Conservation (phyloP, 2,797 vertebrate genomes). For the Spinus pinus region DNA sequence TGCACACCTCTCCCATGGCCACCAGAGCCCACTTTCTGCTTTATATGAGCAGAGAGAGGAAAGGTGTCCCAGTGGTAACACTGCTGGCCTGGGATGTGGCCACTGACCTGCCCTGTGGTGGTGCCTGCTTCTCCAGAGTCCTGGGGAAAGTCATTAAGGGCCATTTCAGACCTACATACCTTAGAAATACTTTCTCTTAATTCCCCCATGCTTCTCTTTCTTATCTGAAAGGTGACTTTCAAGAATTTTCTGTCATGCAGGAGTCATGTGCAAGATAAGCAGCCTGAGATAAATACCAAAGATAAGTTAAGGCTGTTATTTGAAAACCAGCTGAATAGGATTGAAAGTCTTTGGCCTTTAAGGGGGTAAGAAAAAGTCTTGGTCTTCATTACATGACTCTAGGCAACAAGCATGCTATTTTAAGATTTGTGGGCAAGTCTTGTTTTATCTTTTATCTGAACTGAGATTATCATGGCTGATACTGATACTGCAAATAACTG, state of each 20-base stretch:
- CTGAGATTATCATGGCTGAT: neutral
- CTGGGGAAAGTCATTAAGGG: neutral
- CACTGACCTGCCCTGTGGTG: neutral
- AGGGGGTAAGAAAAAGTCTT: neutral
- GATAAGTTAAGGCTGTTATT: neutral
- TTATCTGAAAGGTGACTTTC: constrained; percentile 4
- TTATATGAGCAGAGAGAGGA: neutral
- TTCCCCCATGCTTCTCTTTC: neutral
- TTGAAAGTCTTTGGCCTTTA: neutral
- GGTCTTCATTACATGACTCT: neutral
- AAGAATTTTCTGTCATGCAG: neutral
- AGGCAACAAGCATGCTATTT: neutral
- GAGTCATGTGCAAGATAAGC: neutral
- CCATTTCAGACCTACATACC: neutral
- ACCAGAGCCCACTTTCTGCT: neutral
- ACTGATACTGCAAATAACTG: neutral
- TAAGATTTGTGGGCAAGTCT: neutral
- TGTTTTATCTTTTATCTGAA: neutral
- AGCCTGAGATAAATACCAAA: neutral
- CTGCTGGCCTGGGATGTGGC: accelerated
- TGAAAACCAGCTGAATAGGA: neutral
- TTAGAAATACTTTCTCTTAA: neutral
- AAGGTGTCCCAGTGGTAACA: neutral
- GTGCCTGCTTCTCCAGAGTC: neutral
- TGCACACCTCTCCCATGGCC: neutral